Evolutionary conservation across 2,113 vertebrate genomes (phyloP), one percentile per base, ranked within the genome.

Genomic region (Paradisaea rubra): DNA sequence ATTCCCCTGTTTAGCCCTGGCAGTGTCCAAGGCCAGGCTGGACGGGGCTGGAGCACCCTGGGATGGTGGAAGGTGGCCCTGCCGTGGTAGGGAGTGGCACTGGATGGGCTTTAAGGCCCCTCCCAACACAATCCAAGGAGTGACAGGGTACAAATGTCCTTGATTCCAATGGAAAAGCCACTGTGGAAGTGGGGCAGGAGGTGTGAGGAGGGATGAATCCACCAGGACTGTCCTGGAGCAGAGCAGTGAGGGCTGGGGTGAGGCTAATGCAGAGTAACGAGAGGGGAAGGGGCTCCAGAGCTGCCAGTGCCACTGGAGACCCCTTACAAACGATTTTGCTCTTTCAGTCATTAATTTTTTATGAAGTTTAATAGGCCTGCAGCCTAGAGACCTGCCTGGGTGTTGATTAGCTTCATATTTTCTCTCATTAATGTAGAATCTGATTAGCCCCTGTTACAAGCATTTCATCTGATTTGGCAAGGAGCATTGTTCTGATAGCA

Each of bases 271-370:
- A 50, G 60, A 59, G 94, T 68, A 97, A 97, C 79, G 96, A 98
- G 98, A 97, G 97, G 97, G 96, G 96, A 97, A 92, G 76, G 41
- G 96, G 81, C 97, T 97, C 91, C 56, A 95, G 97, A 97, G 88
- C 95, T 96, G 82, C 97, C 77, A 53, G 93, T 81, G 96, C 98
- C 98, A 97, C 98, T 94, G 95, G 98, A 98, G 98, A 98, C 97
- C 97, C 97, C 97, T 98, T 98, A 97, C 98, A 98, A 98, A 98
- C 83, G 89, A 95, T 97, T 98, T 97, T 98, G 97, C 98, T 98
- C 97, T 96, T 96, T 97, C 97, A 98, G 97, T 98, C 98, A 99
- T 99, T 99, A 98, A 99, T 98, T 98, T 98, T 98, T 98, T 98
- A 99, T 98, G 97, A 98, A 97, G 98, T 98, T 98, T 99, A 99